Conservation (phyloP, 2,888 invertebrate species). For the Lycaena phlaeas region DNA sequence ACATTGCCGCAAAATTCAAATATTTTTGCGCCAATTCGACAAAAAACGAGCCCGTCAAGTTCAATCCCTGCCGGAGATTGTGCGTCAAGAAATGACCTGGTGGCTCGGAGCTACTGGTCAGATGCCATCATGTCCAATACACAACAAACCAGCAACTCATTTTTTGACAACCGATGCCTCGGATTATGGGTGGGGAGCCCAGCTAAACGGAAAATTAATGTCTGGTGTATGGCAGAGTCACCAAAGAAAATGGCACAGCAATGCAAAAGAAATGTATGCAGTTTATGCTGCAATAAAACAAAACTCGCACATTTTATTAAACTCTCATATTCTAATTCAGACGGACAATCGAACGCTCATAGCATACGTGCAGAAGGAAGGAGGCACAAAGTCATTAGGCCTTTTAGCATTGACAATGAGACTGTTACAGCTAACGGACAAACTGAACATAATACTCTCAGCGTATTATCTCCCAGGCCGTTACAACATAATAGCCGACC, state of each 20-base stretch:
- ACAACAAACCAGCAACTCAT: constrained; percentile 11
- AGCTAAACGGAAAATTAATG: constrained; percentile 1
- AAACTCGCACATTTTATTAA: neutral
- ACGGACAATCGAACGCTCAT: constrained; percentile 23
- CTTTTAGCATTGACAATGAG: constrained; percentile 16
- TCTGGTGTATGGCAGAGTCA: constrained; percentile 1
- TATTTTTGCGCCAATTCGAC: constrained; percentile 13
- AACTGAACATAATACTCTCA: constrained; percentile 12
- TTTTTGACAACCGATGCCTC: constrained; percentile 20
- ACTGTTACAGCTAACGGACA: constrained; percentile 14
- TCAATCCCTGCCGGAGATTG: constrained; percentile 7
- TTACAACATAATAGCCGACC: constrained; percentile 21
- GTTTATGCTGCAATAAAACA: constrained; percentile 1
- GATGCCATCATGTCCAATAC: constrained; percentile 14
- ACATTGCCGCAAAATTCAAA: constrained; percentile 17
- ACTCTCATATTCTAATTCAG: constrained; percentile 17
- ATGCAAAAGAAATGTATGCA: constrained; percentile 8
- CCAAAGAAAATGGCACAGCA: neutral
- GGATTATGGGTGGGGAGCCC: constrained; percentile 11
- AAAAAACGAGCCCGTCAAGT: constrained; percentile 7
- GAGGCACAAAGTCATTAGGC: constrained; percentile 18
- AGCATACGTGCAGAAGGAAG: constrained; percentile 22
- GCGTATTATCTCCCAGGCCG: constrained; percentile 21
- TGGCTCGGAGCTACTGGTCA: constrained; percentile 11
- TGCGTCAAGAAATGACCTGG: constrained; percentile 15